Evolutionary conservation across 2,113 vertebrate genomes (phyloP), one percentile per base, ranked within the genome.

Genomic region (Varanus salvator): DNA sequence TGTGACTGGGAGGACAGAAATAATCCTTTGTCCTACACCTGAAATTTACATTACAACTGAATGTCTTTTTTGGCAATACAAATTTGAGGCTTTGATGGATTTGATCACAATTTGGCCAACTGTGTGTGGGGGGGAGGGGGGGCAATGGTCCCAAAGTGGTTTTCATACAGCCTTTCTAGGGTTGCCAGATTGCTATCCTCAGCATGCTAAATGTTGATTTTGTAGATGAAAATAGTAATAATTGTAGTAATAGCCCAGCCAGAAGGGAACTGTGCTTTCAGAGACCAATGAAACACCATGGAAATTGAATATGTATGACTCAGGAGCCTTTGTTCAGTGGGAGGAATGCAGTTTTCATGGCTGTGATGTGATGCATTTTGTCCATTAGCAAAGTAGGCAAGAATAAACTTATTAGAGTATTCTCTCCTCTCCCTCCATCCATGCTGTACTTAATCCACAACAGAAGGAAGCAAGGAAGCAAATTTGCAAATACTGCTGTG

Each of bases 171-270:
- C 91, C 90, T 92, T 50, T 85, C 91, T 89, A 89, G 66, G 92
- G 91, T 90, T 89, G 86, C 48, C 87, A 93, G 52, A 93, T 86
- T 90, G 88, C 80, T 77, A 57, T 89, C 38, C 90, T 92, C 77
- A 92, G 93, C 84, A 90, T 95, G 91, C 76, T 69, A 93, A 93
- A 34, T 95, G 92, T 91, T 90, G 82, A 85, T 87, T 94, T 86
- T 29, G 38, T 11, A 17, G 69, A 29, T 48, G 19, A 19, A 25
- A 92, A 78, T 60, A 76, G 38, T 44, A 44, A 44, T 44, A 44
- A 44, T 44, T 44, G 38, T 44, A 44, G 38, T 44, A 44, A 90
- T 31, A 87, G 57, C 93, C 71, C 52, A 90, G 76, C 74, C 52
- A 87, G 25, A 69, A 86, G 81, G 90, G 27, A 93, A 50, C 88